phyloP scores from a whole-genome alignment of 2,797 vertebrate genomes.

The Eupleurogrammus muticus region DNA sequence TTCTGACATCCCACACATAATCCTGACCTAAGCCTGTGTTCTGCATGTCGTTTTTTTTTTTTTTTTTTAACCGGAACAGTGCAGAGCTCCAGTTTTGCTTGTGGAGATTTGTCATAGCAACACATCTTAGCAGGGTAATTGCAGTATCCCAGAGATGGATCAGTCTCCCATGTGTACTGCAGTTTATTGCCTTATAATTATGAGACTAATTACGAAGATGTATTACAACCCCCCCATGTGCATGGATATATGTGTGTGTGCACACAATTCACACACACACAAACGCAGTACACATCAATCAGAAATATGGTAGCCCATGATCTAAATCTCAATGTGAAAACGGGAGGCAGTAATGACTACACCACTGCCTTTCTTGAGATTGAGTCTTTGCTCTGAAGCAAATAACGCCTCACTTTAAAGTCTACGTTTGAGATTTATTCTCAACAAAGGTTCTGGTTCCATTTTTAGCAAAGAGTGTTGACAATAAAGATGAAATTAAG shows the following conservation, averaged over 20 bases:
- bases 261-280: conserved; percentile 32
- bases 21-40: conserved; percentile 28
- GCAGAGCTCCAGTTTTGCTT: conserved; percentile 48
- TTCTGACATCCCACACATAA: conserved; percentile 5
- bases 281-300: conserved; percentile 57
- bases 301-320: conserved; percentile 72
- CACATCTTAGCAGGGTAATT: conserved; percentile 73
- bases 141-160: conserved; percentile 72
- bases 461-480: conserved; percentile 49
- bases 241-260: conserved; percentile 35
- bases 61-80: conserved; percentile 4
- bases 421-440: conserved; percentile 56
- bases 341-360: conserved; percentile 62
- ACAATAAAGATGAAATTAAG: conserved; percentile 60
- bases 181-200: conserved; percentile 84
- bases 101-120: conserved; percentile 69
- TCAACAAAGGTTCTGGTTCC: conserved; percentile 54
- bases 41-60: conserved; percentile 20
- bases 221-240: conserved; percentile 70
- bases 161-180: conserved; percentile 72
- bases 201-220: conserved; percentile 83
- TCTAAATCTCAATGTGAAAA: conserved; percentile 75
- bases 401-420: conserved; percentile 34
- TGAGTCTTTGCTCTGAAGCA: conserved; percentile 49
- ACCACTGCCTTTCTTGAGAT: conserved; percentile 32